Evolutionary conservation across 2,113 vertebrate genomes (phyloP).

Genomic region (Hydrolagus affinis): DNA sequence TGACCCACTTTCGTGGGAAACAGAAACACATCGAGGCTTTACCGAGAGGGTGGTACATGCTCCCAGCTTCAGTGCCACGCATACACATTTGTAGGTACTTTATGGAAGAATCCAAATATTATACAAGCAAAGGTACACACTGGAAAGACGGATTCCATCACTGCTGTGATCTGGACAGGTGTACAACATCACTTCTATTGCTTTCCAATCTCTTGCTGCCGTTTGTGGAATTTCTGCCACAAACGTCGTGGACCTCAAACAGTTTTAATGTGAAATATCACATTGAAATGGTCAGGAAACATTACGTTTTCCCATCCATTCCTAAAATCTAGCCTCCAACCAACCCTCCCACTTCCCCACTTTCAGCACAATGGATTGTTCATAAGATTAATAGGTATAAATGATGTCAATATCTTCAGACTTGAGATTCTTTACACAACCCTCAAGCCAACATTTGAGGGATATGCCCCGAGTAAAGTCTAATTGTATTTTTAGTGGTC

Average conservation of each 20-base stretch:
- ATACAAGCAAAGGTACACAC: not conserved
- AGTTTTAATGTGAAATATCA: not conserved
- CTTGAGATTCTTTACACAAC: too few species aligned
- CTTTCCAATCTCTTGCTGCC: not conserved
- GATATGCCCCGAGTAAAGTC: too few species aligned
- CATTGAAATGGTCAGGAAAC: too few species aligned
- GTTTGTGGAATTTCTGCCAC: not conserved
- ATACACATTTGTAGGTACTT: constrained; percentile 12
- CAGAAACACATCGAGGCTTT: constrained; percentile 9
- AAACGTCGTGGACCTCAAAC: not conserved
- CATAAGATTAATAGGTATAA: too few species aligned
- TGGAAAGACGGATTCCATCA: not conserved
- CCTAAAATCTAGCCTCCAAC: too few species aligned
- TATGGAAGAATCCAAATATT: not conserved
- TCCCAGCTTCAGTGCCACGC: not conserved
- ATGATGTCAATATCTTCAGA: too few species aligned
- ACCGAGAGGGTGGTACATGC: constrained; percentile 14
- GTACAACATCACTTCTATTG: not conserved
- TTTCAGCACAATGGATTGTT: too few species aligned
- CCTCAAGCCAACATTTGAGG: too few species aligned
- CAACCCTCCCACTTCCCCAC: too few species aligned
- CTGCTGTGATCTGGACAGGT: not conserved
- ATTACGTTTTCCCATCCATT: too few species aligned
- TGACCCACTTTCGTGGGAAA: constrained; percentile 17
- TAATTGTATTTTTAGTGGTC: too few species aligned